Evolutionary conservation across 1,140 invertebrate species (phyloP), one percentile per base, ranked within the genome.

Genomic region (Vollenhovia emeryi): DNA sequence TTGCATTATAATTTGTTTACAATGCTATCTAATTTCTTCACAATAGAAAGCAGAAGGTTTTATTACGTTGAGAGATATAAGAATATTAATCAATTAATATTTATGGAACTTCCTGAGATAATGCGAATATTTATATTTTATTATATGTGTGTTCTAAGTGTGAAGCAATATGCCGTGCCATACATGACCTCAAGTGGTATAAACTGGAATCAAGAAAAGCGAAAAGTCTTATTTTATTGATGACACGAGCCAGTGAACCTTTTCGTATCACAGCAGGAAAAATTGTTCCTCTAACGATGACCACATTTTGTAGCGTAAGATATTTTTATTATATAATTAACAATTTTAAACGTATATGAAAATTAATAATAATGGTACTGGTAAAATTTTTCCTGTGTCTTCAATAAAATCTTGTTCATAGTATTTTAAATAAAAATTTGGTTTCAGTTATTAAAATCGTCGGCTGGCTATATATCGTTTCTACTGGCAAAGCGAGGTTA

Each of bases 221-320:
- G 0, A 76, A 3, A 62, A 45, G 0, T n/a, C 36, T 76, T 62
- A 30, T 43, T 45, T 45, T 76, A 76, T 21, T 76, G 18, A 62
- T 76, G 36, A 43, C n/a, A 62, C 55, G 73, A 30, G 4, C 55
- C 9, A n/a, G 5, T 43, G 36, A 62, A 43, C 36, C 73, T 1
- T 43, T 76, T 45, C 55, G 21, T 9, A 62, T 76, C 11, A 60
- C 73, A 6, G 73, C 73, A 45, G 73, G 73, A 62, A 60, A 62
- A 1, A 2, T 76, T 40, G 13, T 76, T 76, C 73, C 73, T 5
- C 6, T 76, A 30, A 76, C 55, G 0, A 43, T 76, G 33, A 30
- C 55, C 1, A 62, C 73, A 0, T 76, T 76, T 76, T 76, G 55
- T 18, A 76, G 55, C 36, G 73, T 76, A 62, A 76, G 73, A 27